Percentiles rank a stretch among this genome's conserved stretches.
Conservation (phyloP, 2,113 vertebrate genomes). For the Psettodes erumei region DNA sequence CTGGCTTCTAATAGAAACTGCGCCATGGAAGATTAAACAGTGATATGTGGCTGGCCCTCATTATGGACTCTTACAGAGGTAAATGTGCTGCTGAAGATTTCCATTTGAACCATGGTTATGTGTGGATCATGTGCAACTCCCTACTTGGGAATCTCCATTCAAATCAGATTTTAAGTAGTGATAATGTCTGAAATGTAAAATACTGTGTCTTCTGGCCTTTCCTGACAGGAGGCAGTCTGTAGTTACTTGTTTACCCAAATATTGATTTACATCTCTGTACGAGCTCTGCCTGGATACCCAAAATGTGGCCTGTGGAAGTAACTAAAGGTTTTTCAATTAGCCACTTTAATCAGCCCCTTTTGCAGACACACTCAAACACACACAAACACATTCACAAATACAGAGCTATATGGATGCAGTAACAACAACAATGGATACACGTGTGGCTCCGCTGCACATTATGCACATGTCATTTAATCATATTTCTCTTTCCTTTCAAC, state of each 20-base stretch:
- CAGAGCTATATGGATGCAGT: not conserved
- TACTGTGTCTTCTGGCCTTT: not conserved
- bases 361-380: not conserved
- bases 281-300: slow-evolving; percentile 1
- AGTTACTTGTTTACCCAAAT: slow-evolving; percentile 45
- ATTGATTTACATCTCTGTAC: slow-evolving; percentile 50
- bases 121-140: slow-evolving; percentile 33
- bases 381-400: not conserved
- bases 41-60: slow-evolving; percentile 43
- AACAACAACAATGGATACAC: not conserved
- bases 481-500: slow-evolving; percentile 14
- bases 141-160: slow-evolving; percentile 10
- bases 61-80: slow-evolving; percentile 24
- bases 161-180: slow-evolving; percentile 55
- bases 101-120: not conserved
- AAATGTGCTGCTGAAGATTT: slow-evolving; percentile 15
- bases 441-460: not conserved
- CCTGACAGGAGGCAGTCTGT: slow-evolving; percentile 12
- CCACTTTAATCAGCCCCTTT: slow-evolving; percentile 13
- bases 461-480: slow-evolving; percentile 10
- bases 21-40: slow-evolving; percentile 65
- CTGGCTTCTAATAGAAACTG: slow-evolving; percentile 61
- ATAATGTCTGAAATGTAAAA: slow-evolving; percentile 30
- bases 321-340: slow-evolving; percentile 25
- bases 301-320: not conserved